Evolutionary conservation across 2,113 vertebrate species (phyloP).

Genomic region (Melanocharis versteri): DNA sequence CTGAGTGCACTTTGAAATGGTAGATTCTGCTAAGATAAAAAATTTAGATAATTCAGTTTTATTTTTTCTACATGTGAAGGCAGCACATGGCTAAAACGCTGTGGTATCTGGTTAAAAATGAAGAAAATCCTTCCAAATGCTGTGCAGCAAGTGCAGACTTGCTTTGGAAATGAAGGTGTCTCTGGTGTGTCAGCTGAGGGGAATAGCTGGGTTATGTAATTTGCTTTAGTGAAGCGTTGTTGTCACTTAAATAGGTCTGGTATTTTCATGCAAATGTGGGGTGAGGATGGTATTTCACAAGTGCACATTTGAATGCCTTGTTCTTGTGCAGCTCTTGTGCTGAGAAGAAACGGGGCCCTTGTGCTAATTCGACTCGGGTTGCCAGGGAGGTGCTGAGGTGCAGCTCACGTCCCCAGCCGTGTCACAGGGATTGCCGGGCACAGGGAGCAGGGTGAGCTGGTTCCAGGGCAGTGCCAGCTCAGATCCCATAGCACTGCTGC

Average conservation of each 20-base stretch:
- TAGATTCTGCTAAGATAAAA: background rate
- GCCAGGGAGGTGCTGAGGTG: constrained; percentile 31
- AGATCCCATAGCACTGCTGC: background rate
- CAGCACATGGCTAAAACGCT: background rate
- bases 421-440: background rate
- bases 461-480: background rate
- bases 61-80: background rate
- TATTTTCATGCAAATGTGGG: constrained; percentile 69
- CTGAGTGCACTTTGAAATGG: background rate
- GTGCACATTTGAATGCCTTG: constrained; percentile 38
- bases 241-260: constrained; percentile 51
- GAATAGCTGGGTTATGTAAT: background rate
- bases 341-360: background rate
- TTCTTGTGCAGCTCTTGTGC: background rate
- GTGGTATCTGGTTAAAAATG: background rate
- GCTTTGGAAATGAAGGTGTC: background rate
- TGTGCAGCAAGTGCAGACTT: background rate
- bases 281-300: constrained; percentile 49
- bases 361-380: background rate
- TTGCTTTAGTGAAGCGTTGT: background rate
- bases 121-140: background rate
- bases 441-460: background rate
- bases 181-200: background rate
- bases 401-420: background rate
- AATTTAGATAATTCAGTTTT: background rate